Base-by-base conservation (phyloP, 1,140 invertebrate genomes). In the Drosophila arizonae region DNA sequence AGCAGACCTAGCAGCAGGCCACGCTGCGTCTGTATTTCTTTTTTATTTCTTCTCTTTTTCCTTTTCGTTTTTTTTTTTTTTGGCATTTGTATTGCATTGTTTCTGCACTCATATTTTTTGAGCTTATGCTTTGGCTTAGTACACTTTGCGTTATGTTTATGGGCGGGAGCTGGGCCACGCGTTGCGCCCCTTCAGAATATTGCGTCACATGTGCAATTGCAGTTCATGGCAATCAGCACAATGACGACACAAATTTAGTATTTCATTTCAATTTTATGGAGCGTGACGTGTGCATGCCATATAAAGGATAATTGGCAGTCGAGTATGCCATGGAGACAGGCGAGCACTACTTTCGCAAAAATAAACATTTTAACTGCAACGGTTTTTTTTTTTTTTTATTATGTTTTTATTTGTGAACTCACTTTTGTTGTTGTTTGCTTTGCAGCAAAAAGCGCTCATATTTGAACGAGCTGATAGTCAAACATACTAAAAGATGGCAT, bases 221-320 rank as follows among this genome's bases (percentile, higher is more conserved):
- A 86, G 79, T 82, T 86, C 79, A 79, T 76, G 82, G 82, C 82
- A 86, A 87, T 87, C 78, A 86, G 82, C 52, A 77, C 56, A 74
- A 76, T 76, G 87, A 87, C 65, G 76, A 87, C 71, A 30, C 61
- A 71, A 87, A 69, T 87, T 81, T 76, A 87, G 75, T 87, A 76
- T 86, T 87, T 86, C 79, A 87, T 86, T 87, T 82, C 79, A 81
- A 67, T 73, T 87, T 86, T 87, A 86, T 86, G 72, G 72, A 76
- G 79, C 79, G 76, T 87, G 66, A 81, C 79, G 63, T 63, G 68
- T 79, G 81, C 64, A 72, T 52, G 63, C 55, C 45, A 36, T 66
- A 76, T 75, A 87, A 81, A 68, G 79, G 79, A 87, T 73, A 87
- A 79, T 82, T 82, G 78, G 58, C 76, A 64, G 52, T 56, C 45